Percentiles rank a stretch among this genome's conserved stretches.
phyloP scores from a whole-genome alignment of 2,113 vertebrate species.

The Hydrochoerus hydrochaeris region DNA sequence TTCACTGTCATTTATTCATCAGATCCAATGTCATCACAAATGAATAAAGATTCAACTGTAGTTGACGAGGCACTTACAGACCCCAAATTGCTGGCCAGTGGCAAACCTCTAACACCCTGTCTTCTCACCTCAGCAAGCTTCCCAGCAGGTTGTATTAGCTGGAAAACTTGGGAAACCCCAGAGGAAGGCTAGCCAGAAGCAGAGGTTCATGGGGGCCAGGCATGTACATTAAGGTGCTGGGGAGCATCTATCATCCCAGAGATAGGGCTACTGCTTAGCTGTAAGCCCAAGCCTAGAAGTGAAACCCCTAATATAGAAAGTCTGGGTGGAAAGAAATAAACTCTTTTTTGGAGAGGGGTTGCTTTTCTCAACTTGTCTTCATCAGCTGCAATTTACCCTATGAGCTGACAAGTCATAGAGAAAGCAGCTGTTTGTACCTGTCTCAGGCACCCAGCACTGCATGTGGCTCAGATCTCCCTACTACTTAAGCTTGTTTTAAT shows the following conservation, averaged over 20 bases:
- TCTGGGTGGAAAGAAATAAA: background rate
- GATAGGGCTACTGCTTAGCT: background rate
- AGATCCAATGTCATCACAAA: background rate
- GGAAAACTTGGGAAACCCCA: background rate
- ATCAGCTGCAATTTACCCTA: background rate
- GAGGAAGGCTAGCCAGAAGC: background rate
- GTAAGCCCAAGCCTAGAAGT: background rate
- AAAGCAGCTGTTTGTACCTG: background rate
- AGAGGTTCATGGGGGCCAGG: background rate
- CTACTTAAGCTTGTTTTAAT: background rate
- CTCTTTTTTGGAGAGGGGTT: background rate
- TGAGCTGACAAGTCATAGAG: background rate
- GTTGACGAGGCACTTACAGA: background rate
- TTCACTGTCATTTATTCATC: background rate
- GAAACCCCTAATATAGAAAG: conserved; percentile 53
- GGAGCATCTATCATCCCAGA: background rate
- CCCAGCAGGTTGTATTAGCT: background rate
- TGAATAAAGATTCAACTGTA: background rate
- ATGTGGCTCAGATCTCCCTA: background rate
- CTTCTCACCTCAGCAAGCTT: background rate
- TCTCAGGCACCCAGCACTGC: background rate
- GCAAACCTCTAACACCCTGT: background rate
- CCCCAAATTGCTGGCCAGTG: background rate
- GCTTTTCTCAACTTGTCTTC: background rate
- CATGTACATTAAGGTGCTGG: background rate